Base-by-base conservation (phyloP, 2,888 invertebrate genomes). In the Pseudeuparius sepicola region DNA sequence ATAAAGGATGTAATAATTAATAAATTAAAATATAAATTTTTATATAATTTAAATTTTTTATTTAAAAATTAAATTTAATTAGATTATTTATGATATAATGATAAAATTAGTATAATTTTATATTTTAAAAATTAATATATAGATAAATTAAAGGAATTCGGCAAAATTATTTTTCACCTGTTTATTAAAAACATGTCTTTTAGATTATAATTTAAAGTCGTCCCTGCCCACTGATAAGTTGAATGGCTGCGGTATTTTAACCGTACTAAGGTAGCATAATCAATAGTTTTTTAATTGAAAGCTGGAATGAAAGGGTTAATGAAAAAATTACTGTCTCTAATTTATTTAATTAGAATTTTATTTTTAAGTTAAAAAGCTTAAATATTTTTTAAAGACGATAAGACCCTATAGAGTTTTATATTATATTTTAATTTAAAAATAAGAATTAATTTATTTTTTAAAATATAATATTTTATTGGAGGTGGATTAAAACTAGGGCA, bases 211-310 rank as follows among this genome's bases (percentile, higher is more conserved):
- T 77, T 64, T 68, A 70, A 77, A 64, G 70, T 78, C 66, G 65
- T 61, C 66, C 72, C 78, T 81, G 79, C 78, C 73, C 78, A 72
- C 70, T 81, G 80, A n/a, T 33, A 24, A 16, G 36, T 75, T 79
- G 64, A 81, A 81, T 73, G 73, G 79, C 78, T 73, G 79, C 78
- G 71, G 76, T 78, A 79, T 70, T 57, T 67, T 78, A 68, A 79
- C 75, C 71, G 77, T 79, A 71, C 77, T 70, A 79, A 79, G 76
- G 78, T 79, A 81, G 76, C 78, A 77, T 76, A 79, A 79, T 75
- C 65, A 75, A 66, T 80, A 73, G 78, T 75, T 71, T 77, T 69
- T 79, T 82, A 77, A 82, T 77, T 81, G 67, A 60, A 70, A 73
- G 70, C 79, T 80, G 60, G 78, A 65, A 82, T 82, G 78, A 81